Conservation (phyloP, 2,888 invertebrate genomes). For the Anodontia alba region DNA sequence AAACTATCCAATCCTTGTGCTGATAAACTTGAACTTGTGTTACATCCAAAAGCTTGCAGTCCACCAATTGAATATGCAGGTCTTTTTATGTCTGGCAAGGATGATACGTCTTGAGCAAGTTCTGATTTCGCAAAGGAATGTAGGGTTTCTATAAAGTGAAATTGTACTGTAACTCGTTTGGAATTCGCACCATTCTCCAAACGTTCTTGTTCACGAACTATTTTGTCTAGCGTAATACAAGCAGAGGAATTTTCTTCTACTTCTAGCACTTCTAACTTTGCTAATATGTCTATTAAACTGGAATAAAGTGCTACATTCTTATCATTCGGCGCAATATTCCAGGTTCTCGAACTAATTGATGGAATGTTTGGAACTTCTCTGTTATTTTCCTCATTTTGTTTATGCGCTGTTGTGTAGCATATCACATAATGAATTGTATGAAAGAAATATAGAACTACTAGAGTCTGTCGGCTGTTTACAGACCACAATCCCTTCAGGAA, state of each 20-base stretch:
- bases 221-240: conserved; percentile 32
- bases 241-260: background rate
- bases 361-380: background rate
- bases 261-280: conserved; percentile 48
- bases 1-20: conserved; percentile 18
- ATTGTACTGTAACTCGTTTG: background rate
- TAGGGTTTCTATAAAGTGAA: conserved; percentile 19
- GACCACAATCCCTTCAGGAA: background rate
- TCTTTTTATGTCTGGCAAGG: background rate
- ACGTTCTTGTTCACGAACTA: conserved; percentile 30
- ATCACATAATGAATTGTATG: background rate
- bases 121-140: conserved; percentile 7
- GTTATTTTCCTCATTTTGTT: background rate
- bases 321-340: conserved; percentile 20
- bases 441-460: background rate
- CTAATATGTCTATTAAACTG: conserved; percentile 47
- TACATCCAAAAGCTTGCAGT: conserved; percentile 11
- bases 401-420: background rate
- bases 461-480: background rate
- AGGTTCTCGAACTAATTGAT: background rate
- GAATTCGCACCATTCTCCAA: background rate
- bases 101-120: conserved; percentile 14
- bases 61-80: background rate
- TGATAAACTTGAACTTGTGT: background rate
- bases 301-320: conserved; percentile 16